A percentile compares a stretch with the other conserved stretches of the same genome.
These are phyloP conservation scores for Forpus xanthops DNA, from an alignment of 2,797 vertebrate species.

Conservation along the genomic window DNA sequence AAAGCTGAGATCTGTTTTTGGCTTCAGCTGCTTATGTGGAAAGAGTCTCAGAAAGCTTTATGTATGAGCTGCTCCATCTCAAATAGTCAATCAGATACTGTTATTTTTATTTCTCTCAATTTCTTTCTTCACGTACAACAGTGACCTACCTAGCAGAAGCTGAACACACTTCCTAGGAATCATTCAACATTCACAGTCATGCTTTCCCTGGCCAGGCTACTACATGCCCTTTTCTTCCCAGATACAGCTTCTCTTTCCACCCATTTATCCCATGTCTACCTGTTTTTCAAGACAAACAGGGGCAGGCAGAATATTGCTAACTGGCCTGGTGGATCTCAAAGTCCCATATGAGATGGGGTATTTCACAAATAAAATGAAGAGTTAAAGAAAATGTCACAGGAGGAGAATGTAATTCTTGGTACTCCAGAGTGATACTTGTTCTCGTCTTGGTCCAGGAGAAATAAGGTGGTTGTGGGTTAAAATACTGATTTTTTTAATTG, in stretches of 20 bases:
- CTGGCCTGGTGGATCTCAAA: neutral
- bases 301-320: neutral
- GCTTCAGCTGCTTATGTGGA: neutral
- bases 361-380: neutral
- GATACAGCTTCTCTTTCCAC: neutral
- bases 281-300: neutral
- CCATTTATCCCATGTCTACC: neutral
- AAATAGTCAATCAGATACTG: slow-evolving; percentile 12
- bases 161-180: slow-evolving; percentile 15
- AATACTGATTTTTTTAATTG: neutral
- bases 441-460: neutral
- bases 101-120: slow-evolving; percentile 42
- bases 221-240: fast-evolving
- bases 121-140: neutral
- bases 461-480: neutral
- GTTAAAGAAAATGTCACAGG: neutral
- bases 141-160: neutral
- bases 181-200: neutral
- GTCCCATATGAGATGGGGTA: neutral
- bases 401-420: neutral
- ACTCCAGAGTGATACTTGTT: neutral
- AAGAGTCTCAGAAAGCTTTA: neutral
- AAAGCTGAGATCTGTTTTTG: slow-evolving; percentile 12
- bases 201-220: neutral
- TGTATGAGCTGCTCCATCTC: neutral